Evolutionary conservation across 2,113 vertebrate genomes (phyloP).

Genomic region (Apteryx mantelli): DNA sequence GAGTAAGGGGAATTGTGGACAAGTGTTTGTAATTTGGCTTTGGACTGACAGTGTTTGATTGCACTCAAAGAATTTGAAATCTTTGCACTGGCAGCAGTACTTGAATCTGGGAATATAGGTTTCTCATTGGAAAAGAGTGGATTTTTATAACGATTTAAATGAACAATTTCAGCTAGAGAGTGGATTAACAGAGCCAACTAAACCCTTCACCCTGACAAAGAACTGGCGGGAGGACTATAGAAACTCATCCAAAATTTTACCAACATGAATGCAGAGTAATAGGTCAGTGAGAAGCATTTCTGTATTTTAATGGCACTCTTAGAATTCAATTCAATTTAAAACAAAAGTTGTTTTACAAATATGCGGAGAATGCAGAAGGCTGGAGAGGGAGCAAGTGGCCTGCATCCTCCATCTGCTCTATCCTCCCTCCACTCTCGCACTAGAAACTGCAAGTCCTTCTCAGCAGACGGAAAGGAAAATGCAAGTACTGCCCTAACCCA

Average conservation of each 20-base stretch:
- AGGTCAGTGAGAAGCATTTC: conserved; percentile 70
- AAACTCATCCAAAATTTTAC: conserved; percentile 71
- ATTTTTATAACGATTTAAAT: conserved; percentile 64
- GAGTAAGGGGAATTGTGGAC: conserved; percentile 62
- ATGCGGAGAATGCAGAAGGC: conserved; percentile 63
- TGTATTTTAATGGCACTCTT: conserved; percentile 61
- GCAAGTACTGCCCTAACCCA: neutral
- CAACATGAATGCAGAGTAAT: conserved; percentile 69
- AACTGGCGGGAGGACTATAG: conserved; percentile 67
- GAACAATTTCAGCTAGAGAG: conserved; percentile 69
- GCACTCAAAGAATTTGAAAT: conserved; percentile 62
- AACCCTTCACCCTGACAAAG: conserved; percentile 74
- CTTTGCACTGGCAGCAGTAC: conserved; percentile 59
- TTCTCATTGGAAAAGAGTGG: conserved; percentile 43
- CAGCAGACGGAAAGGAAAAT: neutral
- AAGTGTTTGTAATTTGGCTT: conserved; percentile 67
- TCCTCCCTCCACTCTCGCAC: neutral
- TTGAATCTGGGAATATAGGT: conserved; percentile 55
- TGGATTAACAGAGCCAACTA: conserved; percentile 66
- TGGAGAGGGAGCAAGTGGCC: conserved; percentile 59
- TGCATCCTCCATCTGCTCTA: conserved; percentile 47
- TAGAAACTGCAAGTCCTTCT: neutral
- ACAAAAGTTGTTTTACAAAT: conserved; percentile 73
- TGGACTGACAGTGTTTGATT: conserved; percentile 48
- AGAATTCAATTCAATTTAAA: conserved; percentile 66